Base-by-base conservation (phyloP, 2,888 invertebrate species). In the Pimpla rufipes region DNA sequence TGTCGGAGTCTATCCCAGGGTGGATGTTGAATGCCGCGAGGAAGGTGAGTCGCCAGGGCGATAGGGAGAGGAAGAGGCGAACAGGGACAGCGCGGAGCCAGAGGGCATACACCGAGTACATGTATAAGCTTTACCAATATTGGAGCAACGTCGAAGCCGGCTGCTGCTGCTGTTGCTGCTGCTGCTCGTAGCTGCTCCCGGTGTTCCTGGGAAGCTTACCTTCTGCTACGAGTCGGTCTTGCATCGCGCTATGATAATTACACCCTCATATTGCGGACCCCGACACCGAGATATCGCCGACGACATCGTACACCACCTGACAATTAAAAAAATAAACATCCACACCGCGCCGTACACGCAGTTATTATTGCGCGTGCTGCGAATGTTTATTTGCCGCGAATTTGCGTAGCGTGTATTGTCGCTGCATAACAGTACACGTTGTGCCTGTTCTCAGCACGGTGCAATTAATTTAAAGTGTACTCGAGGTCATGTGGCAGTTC, bases 101-200 rank as follows among this genome's bases (percentile, higher is more conserved):
- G 57, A 57, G 57, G 40, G 68, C 64, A 57, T 16, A 23, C 59
- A 45, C 35, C 16, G 40, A 47, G 18, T 42, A 11, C 50, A 55
- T 67, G 40, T 52, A 57, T 50, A 62, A 74, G 62, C 73, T 74
- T 62, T 18, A 21, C 73, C 73, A 74, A 74, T 74, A 74, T 74
- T 59, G 73, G 35, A 62, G 62, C 35, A 47, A n/a, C 67, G 47
- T 35, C 47, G 62, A 37, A 37, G 59, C 59, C 10, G 37, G 59
- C 37, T n/a, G 52, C n/a, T 13, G 35, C 11, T 16, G n/a, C n/a
- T n/a, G 68, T 35, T n/a, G 64, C 37, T n/a, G n/a, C 5, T 7
- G 40, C 23, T 23, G 55, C 42, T 35, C 21, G 10, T 57, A 37
- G 50, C 59, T 59, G 16, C 47, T 45, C 55, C 71, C 16, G 71